phyloP scores from a whole-genome alignment of 2,113 vertebrate genomes.

The Cavia aperea region DNA sequence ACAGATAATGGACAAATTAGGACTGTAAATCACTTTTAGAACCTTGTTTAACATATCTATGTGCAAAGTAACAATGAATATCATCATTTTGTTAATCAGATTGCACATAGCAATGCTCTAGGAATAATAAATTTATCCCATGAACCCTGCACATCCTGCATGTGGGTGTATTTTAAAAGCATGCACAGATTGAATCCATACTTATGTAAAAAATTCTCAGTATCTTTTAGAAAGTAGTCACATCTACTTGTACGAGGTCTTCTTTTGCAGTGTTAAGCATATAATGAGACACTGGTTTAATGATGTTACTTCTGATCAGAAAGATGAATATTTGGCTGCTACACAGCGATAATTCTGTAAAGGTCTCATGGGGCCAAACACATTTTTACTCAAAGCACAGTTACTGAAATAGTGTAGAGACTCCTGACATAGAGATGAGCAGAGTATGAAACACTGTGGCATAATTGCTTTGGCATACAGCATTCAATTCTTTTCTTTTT shows the following conservation, averaged over 20 bases:
- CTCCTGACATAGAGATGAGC: conserved; percentile 1
- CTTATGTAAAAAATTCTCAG: background rate
- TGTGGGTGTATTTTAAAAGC: background rate
- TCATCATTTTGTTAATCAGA: background rate
- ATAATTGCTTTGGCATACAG: background rate
- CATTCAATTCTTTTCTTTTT: background rate
- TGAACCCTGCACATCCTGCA: background rate
- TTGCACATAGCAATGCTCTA: background rate
- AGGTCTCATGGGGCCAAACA: background rate
- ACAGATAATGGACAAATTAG: background rate
- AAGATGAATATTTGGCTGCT: background rate
- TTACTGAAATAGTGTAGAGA: background rate
- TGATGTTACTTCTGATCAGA: background rate
- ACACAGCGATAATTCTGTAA: background rate
- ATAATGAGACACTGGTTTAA: background rate
- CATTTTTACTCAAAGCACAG: background rate
- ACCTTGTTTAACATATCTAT: background rate
- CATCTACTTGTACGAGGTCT: background rate
- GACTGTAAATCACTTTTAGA: background rate
- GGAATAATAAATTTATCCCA: background rate
- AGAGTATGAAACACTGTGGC: conserved; percentile 30
- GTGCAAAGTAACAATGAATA: background rate
- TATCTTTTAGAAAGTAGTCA: background rate
- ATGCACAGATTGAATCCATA: background rate
- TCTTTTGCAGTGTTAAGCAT: background rate